A percentile compares a stretch with the other conserved stretches of the same genome.
phyloP scores from a whole-genome alignment of 2,113 vertebrate species.

The Phalacrocorax carbo region DNA sequence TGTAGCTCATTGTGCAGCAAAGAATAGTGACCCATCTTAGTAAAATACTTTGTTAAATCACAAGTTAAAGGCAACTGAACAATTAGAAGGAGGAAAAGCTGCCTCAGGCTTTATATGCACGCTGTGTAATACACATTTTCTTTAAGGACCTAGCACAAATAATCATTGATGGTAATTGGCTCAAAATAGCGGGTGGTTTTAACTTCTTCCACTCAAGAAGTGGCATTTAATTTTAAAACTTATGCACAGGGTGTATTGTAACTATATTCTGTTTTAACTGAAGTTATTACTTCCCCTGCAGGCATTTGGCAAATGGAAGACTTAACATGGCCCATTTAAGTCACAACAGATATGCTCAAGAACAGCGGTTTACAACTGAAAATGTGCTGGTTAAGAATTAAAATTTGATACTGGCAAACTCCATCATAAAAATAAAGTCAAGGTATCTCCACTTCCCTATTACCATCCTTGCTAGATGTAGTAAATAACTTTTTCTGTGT shows the following conservation, averaged over 20 bases:
- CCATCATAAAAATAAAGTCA: not conserved
- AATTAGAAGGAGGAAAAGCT: not conserved
- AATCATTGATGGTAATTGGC: not conserved
- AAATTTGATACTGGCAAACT: not conserved
- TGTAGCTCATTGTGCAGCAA: not conserved
- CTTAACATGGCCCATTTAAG: conserved; percentile 3
- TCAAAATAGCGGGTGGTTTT: not conserved
- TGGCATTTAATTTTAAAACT: conserved; percentile 1
- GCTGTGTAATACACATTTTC: not conserved
- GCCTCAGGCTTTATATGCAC: not conserved
- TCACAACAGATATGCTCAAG: not conserved
- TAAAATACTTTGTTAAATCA: not conserved
- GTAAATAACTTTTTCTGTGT: not conserved
- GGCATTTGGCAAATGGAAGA: conserved; percentile 10
- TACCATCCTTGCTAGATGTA: not conserved
- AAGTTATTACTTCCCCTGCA: conserved; percentile 18
- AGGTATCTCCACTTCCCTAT: not conserved
- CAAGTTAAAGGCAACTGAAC: not conserved
- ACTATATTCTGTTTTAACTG: conserved; percentile 9
- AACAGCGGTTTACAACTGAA: not conserved
- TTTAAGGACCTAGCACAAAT: not conserved
- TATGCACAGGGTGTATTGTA: not conserved
- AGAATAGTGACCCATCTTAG: not conserved
- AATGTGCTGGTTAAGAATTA: not conserved
- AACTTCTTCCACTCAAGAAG: not conserved